A percentile compares a stretch with the other conserved stretches of the same genome.
phyloP scores from a whole-genome alignment of 2,113 vertebrate species.

The Osmerus eperlanus region DNA sequence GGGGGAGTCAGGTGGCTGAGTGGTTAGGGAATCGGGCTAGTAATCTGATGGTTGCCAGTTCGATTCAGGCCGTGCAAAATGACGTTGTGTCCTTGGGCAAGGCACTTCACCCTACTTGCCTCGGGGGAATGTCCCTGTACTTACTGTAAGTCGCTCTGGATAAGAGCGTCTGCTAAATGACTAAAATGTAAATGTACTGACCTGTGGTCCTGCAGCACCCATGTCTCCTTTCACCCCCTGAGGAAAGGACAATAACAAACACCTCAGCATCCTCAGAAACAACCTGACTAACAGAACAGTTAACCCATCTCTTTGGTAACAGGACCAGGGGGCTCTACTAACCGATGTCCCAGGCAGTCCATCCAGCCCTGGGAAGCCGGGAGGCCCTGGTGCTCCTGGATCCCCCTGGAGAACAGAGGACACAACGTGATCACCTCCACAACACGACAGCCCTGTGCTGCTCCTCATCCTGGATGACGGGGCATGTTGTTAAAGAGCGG shows the following conservation, averaged over 20 bases:
- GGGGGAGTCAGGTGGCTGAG: no score
- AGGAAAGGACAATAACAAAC: neutral
- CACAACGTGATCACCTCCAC: neutral
- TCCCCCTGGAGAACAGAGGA: conserved; percentile 65
- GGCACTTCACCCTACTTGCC: no score
- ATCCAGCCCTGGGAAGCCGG: conserved; percentile 60
- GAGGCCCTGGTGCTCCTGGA: conserved; percentile 55
- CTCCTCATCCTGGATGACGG: no score
- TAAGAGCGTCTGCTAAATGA: no score
- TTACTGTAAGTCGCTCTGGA: no score
- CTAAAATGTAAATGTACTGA: conserved; percentile 36
- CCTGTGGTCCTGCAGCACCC: conserved; percentile 84
- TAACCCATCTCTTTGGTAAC: neutral
- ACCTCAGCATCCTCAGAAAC: neutral
- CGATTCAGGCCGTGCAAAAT: no score
- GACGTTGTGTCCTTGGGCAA: no score
- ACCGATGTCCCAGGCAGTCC: conserved; percentile 67
- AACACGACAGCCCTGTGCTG: no score
- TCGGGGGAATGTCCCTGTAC: no score
- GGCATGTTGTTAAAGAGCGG: no score
- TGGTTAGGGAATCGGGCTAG: no score
- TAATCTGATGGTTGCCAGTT: no score
- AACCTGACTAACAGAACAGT: neutral
- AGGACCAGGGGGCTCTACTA: conserved; percentile 17
- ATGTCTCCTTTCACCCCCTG: conserved; percentile 83